These are phyloP conservation scores for Heteractis magnifica DNA, from an alignment of 92 coral and sea anemone genomes.

Conservation along the genomic window DNA sequence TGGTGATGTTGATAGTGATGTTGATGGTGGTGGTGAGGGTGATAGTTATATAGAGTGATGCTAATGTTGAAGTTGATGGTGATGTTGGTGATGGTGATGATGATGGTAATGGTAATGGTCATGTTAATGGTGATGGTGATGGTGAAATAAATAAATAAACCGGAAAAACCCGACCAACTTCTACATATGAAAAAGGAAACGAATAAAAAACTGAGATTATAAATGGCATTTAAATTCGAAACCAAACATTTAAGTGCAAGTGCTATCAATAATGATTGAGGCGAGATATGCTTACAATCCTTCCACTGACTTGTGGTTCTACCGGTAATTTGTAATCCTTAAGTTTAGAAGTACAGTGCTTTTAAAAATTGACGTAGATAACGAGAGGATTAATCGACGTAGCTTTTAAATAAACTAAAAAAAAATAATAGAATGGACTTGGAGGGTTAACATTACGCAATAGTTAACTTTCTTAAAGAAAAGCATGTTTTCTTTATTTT, in stretches of 20 bases:
- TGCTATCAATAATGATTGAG: background rate
- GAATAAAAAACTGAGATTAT: background rate
- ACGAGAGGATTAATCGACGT: background rate
- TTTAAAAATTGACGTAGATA: background rate
- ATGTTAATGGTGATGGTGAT: no score
- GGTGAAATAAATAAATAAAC: background rate
- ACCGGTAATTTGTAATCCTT: conserved; percentile 1
- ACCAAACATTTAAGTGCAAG: background rate
- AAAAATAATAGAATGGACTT: background rate
- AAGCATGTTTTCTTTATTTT: background rate
- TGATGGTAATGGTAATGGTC: background rate
- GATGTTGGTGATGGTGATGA: no score
- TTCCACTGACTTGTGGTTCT: background rate
- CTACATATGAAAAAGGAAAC: background rate
- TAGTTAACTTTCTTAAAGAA: background rate
- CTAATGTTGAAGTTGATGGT: no score
- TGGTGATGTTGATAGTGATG: no score
- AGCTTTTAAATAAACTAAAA: background rate
- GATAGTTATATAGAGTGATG: no score
- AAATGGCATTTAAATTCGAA: background rate
- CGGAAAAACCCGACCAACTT: no score
- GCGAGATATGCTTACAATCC: background rate
- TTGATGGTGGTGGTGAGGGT: no score
- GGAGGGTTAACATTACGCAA: background rate
- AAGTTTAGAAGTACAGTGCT: background rate